Percentiles rank a stretch among this genome's conserved stretches.
These are phyloP conservation scores for Lithophane leautieri DNA, from an alignment of 2,888 invertebrate genomes.

Conservation along the genomic window DNA sequence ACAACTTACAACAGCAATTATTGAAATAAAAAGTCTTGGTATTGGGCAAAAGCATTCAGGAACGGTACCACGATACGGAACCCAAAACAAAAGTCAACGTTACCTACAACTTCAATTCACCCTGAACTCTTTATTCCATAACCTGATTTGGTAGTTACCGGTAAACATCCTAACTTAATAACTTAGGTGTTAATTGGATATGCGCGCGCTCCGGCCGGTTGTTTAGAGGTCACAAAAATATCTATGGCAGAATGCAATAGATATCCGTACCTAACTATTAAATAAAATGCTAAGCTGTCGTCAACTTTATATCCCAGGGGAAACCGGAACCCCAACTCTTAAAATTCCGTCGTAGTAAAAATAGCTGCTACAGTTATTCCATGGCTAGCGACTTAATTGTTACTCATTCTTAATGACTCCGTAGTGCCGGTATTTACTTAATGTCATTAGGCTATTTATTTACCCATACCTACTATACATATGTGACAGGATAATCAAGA, in stretches of 20 bases:
- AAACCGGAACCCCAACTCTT: constrained; percentile 42
- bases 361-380: constrained; percentile 44
- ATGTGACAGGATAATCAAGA: constrained; percentile 12
- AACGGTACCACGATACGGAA: background rate
- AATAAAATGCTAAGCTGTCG: constrained; percentile 12
- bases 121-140: background rate
- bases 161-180: no score
- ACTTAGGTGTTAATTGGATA: no score
- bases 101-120: background rate
- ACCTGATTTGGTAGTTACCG: background rate
- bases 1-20: background rate
- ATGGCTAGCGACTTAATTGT: constrained; percentile 38
- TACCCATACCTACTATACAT: constrained; percentile 10
- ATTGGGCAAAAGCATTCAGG: background rate
- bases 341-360: constrained; percentile 19
- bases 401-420: constrained; percentile 24
- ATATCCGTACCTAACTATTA: constrained; percentile 16
- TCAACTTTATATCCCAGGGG: constrained; percentile 8
- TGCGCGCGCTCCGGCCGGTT: no score
- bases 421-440: constrained; percentile 33
- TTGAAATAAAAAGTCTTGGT: background rate
- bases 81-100: background rate
- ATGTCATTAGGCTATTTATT: constrained; percentile 16
- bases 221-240: background rate
- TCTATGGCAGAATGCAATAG: background rate